Conservation (phyloP, 2,113 vertebrate species). For the Circaetus cinerascens region DNA sequence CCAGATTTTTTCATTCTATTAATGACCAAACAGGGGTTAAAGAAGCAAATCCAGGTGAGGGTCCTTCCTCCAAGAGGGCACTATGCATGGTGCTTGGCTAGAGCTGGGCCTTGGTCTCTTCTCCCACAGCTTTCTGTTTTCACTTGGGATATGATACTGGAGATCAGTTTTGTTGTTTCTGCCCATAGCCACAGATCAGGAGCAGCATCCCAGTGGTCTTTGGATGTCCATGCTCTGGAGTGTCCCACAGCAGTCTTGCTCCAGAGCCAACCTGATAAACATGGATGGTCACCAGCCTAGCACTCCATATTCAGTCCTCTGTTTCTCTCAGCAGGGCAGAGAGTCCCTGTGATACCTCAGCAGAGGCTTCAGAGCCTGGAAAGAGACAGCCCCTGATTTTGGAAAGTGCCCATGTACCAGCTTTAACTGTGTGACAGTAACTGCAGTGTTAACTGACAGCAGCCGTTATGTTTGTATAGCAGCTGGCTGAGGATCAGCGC, state of each 20-base stretch:
- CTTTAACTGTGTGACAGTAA: neutral
- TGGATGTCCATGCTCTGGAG: neutral
- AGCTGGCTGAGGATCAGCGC: neutral
- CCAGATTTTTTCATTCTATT: neutral
- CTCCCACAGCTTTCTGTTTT: neutral
- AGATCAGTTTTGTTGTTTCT: neutral
- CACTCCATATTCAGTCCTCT: neutral
- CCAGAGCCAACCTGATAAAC: neutral
- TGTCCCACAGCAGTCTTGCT: neutral
- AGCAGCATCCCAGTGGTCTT: neutral
- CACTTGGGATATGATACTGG: neutral
- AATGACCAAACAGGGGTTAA: neutral
- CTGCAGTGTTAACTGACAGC: neutral
- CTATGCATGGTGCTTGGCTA: neutral
- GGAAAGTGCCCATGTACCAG: neutral
- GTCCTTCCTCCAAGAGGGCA: neutral
- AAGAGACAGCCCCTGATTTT: neutral
- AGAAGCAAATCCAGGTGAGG: neutral
- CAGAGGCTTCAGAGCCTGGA: neutral
- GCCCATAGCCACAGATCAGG: neutral
- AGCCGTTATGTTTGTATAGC: accelerated
- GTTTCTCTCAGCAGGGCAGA: neutral
- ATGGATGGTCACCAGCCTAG: neutral
- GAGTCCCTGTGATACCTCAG: neutral
- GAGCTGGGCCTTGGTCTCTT: neutral